Percentiles rank a stretch among this genome's conserved stretches.
phyloP scores from a whole-genome alignment of 2,888 invertebrate genomes.

The Dicyrtoma fusca region DNA sequence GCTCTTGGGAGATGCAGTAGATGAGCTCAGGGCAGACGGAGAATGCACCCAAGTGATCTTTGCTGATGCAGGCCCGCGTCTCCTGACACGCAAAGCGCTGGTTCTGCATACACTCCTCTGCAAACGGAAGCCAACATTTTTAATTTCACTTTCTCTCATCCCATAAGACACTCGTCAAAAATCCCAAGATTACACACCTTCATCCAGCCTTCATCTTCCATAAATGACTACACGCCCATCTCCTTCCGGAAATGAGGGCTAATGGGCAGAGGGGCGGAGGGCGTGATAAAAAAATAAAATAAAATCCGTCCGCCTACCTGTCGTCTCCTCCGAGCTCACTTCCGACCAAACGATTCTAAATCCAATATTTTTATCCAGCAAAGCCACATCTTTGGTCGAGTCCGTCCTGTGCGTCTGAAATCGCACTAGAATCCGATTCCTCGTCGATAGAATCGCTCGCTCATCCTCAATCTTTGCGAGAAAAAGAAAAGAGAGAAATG shows the following conservation, averaged over 20 bases:
- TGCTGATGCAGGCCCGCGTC: conserved; percentile 54
- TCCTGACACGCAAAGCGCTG: conserved; percentile 59
- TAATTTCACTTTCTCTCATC: too few relatives aligned
- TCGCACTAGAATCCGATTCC: conserved; percentile 59
- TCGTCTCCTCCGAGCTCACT: conserved; percentile 55
- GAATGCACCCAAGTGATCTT: conserved; percentile 52
- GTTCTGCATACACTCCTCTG: conserved; percentile 56
- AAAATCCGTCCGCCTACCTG: conserved; percentile 44
- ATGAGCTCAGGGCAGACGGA: conserved; percentile 53
- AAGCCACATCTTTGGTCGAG: conserved; percentile 37
- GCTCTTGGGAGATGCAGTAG: conserved; percentile 60
- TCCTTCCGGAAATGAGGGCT: too few relatives aligned
- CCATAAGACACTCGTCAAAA: too few relatives aligned
- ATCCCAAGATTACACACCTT: too few relatives aligned
- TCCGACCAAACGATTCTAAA: conserved; percentile 56
- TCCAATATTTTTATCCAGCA: conserved; percentile 43
- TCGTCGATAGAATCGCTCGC: conserved; percentile 59
- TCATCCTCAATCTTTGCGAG: conserved; percentile 58
- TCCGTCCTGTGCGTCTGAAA: conserved; percentile 57
- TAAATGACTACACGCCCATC: too few relatives aligned
- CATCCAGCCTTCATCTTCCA: too few relatives aligned
- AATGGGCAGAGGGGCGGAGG: too few relatives aligned
- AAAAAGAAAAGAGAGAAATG: conserved; percentile 1
- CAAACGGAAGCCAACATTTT: too few relatives aligned
- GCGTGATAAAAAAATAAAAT: too few relatives aligned